These are phyloP conservation scores for Pardosa pseudoannulata DNA, from an alignment of 2,888 invertebrate species.

Conservation along the genomic window DNA sequence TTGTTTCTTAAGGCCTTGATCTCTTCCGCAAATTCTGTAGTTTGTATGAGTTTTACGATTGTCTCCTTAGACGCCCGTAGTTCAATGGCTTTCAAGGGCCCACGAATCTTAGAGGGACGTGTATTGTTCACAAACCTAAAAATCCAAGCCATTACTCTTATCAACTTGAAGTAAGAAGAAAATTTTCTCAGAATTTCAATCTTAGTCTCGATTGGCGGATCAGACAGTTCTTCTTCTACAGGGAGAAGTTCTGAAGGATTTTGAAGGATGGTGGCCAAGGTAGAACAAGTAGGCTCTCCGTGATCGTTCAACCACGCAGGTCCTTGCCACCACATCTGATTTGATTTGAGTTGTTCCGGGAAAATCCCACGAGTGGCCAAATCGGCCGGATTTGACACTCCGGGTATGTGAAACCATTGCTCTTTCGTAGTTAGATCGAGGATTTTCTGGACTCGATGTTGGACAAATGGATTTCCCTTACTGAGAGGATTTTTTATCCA, in stretches of 20 bases:
- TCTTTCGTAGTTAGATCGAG: not conserved
- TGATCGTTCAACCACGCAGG: too few relatives aligned
- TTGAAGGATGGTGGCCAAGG: too few relatives aligned
- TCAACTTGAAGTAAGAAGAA: not conserved
- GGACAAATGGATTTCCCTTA: not conserved
- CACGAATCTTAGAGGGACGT: too few relatives aligned
- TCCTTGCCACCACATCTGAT: too few relatives aligned
- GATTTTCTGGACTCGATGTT: not conserved
- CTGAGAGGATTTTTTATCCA: not conserved
- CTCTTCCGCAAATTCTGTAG: not conserved
- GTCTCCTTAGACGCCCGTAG: too few relatives aligned
- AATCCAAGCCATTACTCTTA: too few relatives aligned
- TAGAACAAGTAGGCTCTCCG: too few relatives aligned
- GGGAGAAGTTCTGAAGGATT: too few relatives aligned
- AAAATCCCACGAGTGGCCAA: not conserved
- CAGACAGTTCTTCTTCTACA: too few relatives aligned
- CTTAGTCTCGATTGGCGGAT: not conserved
- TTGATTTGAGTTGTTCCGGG: not conserved
- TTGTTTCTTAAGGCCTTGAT: not conserved
- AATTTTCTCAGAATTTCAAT: not conserved
- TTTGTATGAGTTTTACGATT: too few relatives aligned
- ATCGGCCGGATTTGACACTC: not conserved
- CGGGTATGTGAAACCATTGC: not conserved
- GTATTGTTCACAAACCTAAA: too few relatives aligned
- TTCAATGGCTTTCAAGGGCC: too few relatives aligned